Evolutionary conservation across 2,888 invertebrate species (phyloP), one percentile per base, ranked within the genome.

Genomic region (Eupithecia abbreviata): DNA sequence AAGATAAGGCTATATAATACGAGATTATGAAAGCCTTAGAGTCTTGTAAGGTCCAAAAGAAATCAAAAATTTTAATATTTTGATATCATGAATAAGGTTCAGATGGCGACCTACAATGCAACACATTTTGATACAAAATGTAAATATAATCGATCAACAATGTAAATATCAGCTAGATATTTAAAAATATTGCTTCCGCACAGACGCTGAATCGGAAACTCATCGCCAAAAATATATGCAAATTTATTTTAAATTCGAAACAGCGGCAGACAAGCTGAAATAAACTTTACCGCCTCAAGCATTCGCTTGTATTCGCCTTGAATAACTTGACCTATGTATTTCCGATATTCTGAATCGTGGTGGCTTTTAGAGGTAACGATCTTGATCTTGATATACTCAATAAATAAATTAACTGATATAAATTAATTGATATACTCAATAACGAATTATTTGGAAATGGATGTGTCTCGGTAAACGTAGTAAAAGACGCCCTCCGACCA

Each of bases 241-340:
- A 69, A 47, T 69, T 45, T 18, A 47, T 47, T 72, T 58, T 42
- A 42, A 65, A 12, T 47, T 65, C 62, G n/a, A 62, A 43, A 13
- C n/a, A 30, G 71, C n/a, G 43, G 47, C 10, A n/a, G 68, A n/a
- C 66, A 55, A 47, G 55, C 51, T 41, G 49, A 68, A 73, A 78
- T 75, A 75, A 58, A 75, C 45, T 73, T 75, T 30, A 10, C 65
- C n/a, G 55, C 65, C 47, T 49, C 3, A 15, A n/a, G 71, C 55
- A 58, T 72, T 72, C 15, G 72, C 65, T 58, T 47, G 51, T 70
- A 55, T 72, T 66, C 18, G 47, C 70, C 65, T 15, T 49, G 66
- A 75, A 78, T 75, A 75, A 66, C 72, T 67, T 67, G 75, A 73
- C 73, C 77, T 45, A 62, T 30, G 30, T 30, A 30, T 73, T 75